phyloP scores from a whole-genome alignment of 2,888 invertebrate species.

The Trissonchulus sp. region DNA sequence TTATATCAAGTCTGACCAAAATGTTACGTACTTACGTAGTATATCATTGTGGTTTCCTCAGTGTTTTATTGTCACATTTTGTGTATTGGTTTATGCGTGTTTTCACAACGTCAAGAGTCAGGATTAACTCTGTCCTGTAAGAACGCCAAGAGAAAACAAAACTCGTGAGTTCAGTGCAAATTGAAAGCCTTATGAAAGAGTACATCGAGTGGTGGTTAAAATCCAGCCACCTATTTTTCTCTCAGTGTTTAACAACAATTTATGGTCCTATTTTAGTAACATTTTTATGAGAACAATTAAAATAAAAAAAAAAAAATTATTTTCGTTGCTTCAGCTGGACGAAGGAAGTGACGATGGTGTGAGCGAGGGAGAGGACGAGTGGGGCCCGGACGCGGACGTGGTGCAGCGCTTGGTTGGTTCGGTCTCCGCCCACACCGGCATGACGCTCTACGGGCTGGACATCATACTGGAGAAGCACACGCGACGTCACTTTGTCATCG shows the following conservation, averaged over 20 bases:
- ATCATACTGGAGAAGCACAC: constrained; percentile 73
- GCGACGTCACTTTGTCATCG: constrained; percentile 76
- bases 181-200: too few relatives aligned
- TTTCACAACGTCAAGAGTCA: too few relatives aligned
- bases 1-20: too few relatives aligned
- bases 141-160: too few relatives aligned
- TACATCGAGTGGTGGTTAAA: too few relatives aligned
- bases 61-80: too few relatives aligned
- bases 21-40: too few relatives aligned
- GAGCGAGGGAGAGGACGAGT: neutral
- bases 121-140: too few relatives aligned
- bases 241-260: neutral
- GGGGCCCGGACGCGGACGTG: neutral
- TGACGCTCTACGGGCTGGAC: constrained; percentile 74
- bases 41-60: too few relatives aligned
- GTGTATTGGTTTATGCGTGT: too few relatives aligned
- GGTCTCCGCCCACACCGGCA: constrained; percentile 64
- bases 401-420: constrained; percentile 59
- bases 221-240: neutral
- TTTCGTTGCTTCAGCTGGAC: neutral
- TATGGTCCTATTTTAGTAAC: constrained; percentile 48
- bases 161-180: too few relatives aligned
- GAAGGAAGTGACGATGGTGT: neutral
- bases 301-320: too few relatives aligned
- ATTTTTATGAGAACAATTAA: constrained; percentile 9